Percentiles rank a stretch among this genome's conserved stretches.
phyloP scores from a whole-genome alignment of 2,797 vertebrate genomes.

The Clarias fuscus region DNA sequence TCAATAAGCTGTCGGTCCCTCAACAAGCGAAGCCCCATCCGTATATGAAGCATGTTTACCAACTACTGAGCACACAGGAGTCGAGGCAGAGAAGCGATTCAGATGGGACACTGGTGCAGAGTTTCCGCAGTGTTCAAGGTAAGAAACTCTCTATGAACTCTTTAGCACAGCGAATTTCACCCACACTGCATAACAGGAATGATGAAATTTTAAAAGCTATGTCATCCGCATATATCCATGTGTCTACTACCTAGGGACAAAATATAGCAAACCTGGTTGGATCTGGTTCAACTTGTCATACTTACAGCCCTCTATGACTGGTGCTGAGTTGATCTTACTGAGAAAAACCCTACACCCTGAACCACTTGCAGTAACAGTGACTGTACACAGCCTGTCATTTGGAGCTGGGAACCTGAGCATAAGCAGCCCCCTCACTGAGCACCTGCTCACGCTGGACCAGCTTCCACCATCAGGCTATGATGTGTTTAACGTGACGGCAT shows the following conservation, averaged over 20 bases:
- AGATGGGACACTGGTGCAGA: slow-evolving; percentile 74
- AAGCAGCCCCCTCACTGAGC: slow-evolving; percentile 63
- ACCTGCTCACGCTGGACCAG: slow-evolving; percentile 65
- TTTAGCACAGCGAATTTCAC: neutral
- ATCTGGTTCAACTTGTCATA: slow-evolving; percentile 73
- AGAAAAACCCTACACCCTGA: slow-evolving; percentile 68
- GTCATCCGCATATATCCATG: neutral
- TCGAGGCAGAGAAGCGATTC: slow-evolving; percentile 57
- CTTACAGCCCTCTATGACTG: slow-evolving; percentile 64
- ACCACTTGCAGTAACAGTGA: slow-evolving; percentile 67
- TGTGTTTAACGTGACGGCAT: slow-evolving; percentile 68
- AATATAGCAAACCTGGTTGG: slow-evolving; percentile 63
- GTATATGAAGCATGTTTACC: slow-evolving; percentile 74
- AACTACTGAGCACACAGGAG: slow-evolving; percentile 64
- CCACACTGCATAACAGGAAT: neutral
- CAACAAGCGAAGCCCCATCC: slow-evolving; percentile 71
- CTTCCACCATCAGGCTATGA: slow-evolving; percentile 70
- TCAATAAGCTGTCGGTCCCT: slow-evolving; percentile 69
- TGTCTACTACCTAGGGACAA: slow-evolving; percentile 55
- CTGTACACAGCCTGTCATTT: slow-evolving; percentile 62
- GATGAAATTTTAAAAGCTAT: no score
- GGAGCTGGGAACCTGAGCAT: slow-evolving; percentile 52
- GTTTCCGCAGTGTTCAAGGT: slow-evolving; percentile 71
- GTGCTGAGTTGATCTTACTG: slow-evolving; percentile 71
- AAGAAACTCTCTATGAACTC: slow-evolving; percentile 32